Evolutionary conservation across 2,797 vertebrate species (phyloP).

Genomic region (Platalea minor): DNA sequence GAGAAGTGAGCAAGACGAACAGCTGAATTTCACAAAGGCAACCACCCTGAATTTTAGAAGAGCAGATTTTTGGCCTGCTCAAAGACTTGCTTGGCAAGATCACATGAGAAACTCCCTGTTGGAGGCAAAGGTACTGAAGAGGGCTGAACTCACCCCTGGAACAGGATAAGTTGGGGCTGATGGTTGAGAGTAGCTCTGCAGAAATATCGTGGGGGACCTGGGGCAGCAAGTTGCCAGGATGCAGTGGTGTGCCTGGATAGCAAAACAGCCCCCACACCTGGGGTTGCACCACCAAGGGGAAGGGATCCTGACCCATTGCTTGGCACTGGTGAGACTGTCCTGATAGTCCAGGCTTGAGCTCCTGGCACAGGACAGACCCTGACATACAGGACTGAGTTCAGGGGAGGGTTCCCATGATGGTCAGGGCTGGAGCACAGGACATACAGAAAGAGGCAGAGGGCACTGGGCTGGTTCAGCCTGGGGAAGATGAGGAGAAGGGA

Average conservation of each 20-base stretch:
- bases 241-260: rapidly evolving
- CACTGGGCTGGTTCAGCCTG: rapidly evolving
- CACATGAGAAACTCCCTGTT: background rate
- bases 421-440: rapidly evolving
- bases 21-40: background rate
- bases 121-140: background rate
- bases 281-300: background rate
- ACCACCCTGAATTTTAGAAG: background rate
- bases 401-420: background rate
- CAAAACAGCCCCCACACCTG: background rate
- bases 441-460: background rate
- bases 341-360: background rate
- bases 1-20: background rate
- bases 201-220: background rate
- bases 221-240: background rate
- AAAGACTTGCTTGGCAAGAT: background rate
- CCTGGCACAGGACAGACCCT: background rate
- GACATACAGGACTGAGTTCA: background rate
- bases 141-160: background rate
- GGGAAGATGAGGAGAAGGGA: background rate
- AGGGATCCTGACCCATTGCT: background rate
- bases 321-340: background rate
- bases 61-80: background rate
- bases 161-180: background rate
- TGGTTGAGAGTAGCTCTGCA: background rate